These are phyloP conservation scores for Catharus fuscescens DNA, from an alignment of 2,113 vertebrate genomes.

Conservation along the genomic window DNA sequence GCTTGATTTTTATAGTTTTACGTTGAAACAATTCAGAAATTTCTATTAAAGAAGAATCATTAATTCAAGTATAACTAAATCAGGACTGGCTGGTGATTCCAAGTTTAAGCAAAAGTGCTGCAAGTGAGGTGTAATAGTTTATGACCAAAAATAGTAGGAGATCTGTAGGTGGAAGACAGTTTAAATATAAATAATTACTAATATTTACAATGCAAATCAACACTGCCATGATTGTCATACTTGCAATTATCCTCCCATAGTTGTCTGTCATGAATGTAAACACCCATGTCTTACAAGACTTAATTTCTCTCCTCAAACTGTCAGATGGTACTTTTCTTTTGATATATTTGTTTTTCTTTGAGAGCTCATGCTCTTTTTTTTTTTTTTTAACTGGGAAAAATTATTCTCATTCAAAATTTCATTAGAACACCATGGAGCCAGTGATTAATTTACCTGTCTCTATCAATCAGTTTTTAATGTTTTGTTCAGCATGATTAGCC, in stretches of 20 bases:
- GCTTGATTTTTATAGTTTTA: neutral
- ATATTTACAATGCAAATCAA: constrained; percentile 13
- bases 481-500: neutral
- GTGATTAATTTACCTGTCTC: neutral
- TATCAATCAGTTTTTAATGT: neutral
- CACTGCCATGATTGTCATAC: neutral
- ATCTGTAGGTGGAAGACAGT: neutral
- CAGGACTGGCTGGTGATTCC: neutral
- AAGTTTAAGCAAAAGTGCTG: neutral
- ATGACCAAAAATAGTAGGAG: neutral
- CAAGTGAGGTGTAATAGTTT: neutral
- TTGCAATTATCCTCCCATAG: neutral
- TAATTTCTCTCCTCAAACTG: neutral
- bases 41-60: neutral
- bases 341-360: neutral
- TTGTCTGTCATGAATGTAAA: neutral
- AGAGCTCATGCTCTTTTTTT: neutral
- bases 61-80: neutral
- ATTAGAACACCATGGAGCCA: neutral
- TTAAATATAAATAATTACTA: constrained; percentile 4
- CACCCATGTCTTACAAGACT: neutral
- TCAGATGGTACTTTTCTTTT: neutral
- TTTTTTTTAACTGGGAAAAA: neutral
- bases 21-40: neutral
- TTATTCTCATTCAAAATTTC: neutral